Evolutionary conservation across 35 echinoderm and acorn worm genomes (phyloP), one percentile per base, ranked within the genome.

Genomic region (Nesometra sesokonis): DNA sequence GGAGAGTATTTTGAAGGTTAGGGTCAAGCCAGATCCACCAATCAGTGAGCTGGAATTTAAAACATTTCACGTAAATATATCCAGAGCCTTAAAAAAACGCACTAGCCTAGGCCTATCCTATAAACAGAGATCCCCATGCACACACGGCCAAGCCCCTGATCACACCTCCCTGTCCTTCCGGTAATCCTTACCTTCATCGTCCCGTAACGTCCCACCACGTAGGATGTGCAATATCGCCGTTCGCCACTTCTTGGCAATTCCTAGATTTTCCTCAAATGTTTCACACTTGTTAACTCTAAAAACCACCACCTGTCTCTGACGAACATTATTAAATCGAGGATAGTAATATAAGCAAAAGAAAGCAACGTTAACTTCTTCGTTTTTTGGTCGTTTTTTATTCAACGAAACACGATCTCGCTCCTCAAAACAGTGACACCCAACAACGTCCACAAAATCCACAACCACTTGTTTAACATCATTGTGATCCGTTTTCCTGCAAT

Each of bases 231-330:
- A 30, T 38, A 83, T 83, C 27, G 34, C 81, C 11, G n/a, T 83
- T 83, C 81, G 33, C 81, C 81, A 83, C 81, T 39, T 83, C 35
- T 83, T 38, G 81, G 81, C 81, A 29, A 83, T 37, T 3, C 3
- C 11, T 38, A 83, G n/a, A 29, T 83, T 83, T 35, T 35, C 81
- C 23, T 83, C 81, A 83, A 83, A 83, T 39, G 81, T 83, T 30
- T 83, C 81, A 83, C 21, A 39, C 32, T 37, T 35, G 27, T 35
- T 37, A 17, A 83, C 35, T 17, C 81, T 35, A 39, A 83, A 83
- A 11, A 83, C 81, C 15, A 37, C 35, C 33, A 83, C 81, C 35
- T 39, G 32, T 83, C 35, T 35, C 27, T 83, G 81, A 3, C 81
- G 34, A 8, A 80, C 78, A 30, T 39, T 30, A 30, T 37, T 39